Conservation (phyloP, 2,797 vertebrate species). For the Fratercula arctica region DNA sequence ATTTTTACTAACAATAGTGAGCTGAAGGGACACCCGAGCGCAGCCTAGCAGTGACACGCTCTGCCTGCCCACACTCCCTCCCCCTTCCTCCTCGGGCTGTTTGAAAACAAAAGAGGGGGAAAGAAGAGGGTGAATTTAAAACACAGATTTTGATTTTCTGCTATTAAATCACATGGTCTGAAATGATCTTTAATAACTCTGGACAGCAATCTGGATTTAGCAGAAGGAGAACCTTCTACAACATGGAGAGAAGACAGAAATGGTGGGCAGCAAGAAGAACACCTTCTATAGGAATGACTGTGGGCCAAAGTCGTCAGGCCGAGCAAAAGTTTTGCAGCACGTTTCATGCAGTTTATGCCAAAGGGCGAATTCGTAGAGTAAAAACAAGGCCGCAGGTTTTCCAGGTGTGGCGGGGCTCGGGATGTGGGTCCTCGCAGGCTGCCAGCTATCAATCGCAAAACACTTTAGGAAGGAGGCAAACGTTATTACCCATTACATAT, state of each 20-base stretch:
- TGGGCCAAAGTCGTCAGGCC: background rate
- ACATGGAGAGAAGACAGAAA: background rate
- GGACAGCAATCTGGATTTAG: background rate
- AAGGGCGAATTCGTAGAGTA: background rate
- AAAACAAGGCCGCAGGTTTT: background rate
- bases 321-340: background rate
- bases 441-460: background rate
- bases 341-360: background rate
- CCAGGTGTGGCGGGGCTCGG: background rate
- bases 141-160: background rate
- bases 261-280: background rate
- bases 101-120: background rate
- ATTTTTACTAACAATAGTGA: background rate
- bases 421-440: background rate
- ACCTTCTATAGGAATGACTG: background rate
- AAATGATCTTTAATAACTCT: background rate
- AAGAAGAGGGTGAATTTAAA: background rate
- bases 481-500: accelerated
- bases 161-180: background rate
- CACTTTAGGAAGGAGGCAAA: background rate
- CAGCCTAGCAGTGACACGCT: background rate
- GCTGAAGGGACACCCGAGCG: background rate
- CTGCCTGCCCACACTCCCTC: background rate
- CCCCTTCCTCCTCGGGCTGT: background rate
- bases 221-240: background rate